phyloP scores from a whole-genome alignment of 37 sponge, comb jelly and placozoan genomes.

The Eunapius fragilis region DNA sequence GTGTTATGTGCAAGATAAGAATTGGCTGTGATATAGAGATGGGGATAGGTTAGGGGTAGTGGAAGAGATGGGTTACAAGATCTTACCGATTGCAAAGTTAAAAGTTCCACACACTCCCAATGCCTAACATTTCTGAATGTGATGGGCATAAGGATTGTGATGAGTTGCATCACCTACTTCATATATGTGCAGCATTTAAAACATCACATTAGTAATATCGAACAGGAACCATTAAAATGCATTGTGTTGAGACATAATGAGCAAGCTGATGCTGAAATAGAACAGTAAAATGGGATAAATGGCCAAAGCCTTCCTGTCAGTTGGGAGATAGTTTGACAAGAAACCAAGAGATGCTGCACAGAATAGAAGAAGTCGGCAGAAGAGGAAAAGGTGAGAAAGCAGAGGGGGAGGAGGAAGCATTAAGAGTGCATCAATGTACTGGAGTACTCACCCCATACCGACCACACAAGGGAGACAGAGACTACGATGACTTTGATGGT shows the following conservation, averaged over 20 bases:
- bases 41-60: too few relatives aligned
- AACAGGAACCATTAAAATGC: background rate
- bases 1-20: too few relatives aligned
- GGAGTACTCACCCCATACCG: conserved; percentile 2
- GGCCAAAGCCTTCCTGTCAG: conserved; percentile 64
- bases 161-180: too few relatives aligned
- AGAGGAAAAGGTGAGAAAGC: background rate
- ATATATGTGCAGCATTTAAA: too few relatives aligned
- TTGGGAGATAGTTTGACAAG: conserved; percentile 64
- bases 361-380: background rate
- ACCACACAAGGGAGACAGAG: conserved; percentile 53
- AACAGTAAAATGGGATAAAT: conserved; percentile 86
- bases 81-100: too few relatives aligned
- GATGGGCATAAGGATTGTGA: too few relatives aligned
- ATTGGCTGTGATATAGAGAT: too few relatives aligned
- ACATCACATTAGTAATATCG: background rate
- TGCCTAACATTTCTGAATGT: too few relatives aligned
- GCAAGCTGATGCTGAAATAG: conserved; percentile 73
- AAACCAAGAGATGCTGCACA: conserved; percentile 78
- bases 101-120: too few relatives aligned
- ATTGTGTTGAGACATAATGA: conserved; percentile 61
- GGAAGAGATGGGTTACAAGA: too few relatives aligned
- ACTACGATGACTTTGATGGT: conserved; percentile 21
- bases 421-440: background rate
- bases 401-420: background rate